Percentiles rank a stretch among this genome's conserved stretches.
phyloP scores from a whole-genome alignment of 2,797 vertebrate species.

The Acridotheres tristis region DNA sequence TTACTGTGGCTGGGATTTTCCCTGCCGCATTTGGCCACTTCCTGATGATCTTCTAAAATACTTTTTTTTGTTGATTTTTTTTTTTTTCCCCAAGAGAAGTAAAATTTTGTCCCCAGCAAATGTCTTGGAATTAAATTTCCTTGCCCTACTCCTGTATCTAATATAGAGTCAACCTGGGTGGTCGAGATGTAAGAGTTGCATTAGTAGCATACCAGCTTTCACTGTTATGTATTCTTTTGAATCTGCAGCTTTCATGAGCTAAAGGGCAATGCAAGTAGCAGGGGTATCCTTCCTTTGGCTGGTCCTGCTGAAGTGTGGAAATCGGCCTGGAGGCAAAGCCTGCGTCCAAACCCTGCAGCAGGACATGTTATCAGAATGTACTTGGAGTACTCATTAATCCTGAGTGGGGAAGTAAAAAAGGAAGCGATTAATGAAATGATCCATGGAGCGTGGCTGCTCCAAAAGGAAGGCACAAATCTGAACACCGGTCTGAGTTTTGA shows the following conservation, averaged over 20 bases:
- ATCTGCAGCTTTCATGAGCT: fast-evolving
- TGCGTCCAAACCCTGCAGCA: fast-evolving
- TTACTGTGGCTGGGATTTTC: too few species aligned
- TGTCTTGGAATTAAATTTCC: neutral
- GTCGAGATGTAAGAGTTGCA: neutral
- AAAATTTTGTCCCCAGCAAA: neutral
- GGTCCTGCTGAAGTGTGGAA: neutral
- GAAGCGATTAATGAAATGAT: neutral
- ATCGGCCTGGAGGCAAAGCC: fast-evolving
- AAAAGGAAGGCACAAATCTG: too few species aligned
- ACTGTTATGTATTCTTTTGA: fast-evolving
- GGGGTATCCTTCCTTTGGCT: fast-evolving
- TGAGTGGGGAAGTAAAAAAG: neutral
- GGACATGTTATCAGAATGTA: fast-evolving
- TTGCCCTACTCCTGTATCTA: too few species aligned
- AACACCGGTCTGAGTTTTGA: fast-evolving
- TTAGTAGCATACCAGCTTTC: neutral
- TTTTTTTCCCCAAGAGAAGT: neutral
- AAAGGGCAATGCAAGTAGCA: fast-evolving
- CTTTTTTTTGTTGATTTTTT: too few species aligned
- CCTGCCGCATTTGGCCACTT: fast-evolving
- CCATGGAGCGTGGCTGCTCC: fast-evolving
- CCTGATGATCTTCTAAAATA: neutral
- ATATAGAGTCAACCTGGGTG: neutral
- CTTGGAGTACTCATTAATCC: neutral